Evolutionary conservation across 2,797 vertebrate species (phyloP).

Genomic region (Trachops cirrhosus): DNA sequence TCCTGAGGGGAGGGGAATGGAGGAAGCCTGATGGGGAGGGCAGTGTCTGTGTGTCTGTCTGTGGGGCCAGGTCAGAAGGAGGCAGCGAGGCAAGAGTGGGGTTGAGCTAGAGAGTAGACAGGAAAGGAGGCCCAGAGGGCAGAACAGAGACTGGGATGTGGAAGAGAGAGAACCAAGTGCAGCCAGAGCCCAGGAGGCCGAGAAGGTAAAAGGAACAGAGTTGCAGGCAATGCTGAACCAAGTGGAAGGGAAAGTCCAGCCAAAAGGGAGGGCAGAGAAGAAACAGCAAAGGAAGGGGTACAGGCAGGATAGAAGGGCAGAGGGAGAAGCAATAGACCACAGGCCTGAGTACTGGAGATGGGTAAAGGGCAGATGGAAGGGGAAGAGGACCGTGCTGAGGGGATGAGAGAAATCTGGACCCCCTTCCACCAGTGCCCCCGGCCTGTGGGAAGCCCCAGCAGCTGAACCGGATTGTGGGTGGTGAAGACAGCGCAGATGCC

Average conservation of each 20-base stretch:
- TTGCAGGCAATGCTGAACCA: not conserved
- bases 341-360: not conserved
- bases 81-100: not conserved
- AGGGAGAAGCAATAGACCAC: not conserved
- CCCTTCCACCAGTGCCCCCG: not conserved
- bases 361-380: not conserved
- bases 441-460: slow-evolving; percentile 71
- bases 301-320: not conserved
- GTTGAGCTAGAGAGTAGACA: not conserved
- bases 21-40: not conserved
- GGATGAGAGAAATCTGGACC: not conserved
- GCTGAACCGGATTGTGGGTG: slow-evolving; percentile 71
- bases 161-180: no score
- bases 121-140: no score
- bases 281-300: not conserved
- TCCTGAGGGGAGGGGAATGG: not conserved
- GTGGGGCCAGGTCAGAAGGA: not conserved
- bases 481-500: slow-evolving; percentile 44
- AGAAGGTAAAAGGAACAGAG: not conserved
- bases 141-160: not conserved
- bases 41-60: not conserved
- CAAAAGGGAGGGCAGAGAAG: not conserved
- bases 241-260: not conserved
- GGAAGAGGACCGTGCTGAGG: not conserved
- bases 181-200: not conserved